Evolutionary conservation across 2,888 invertebrate genomes (phyloP), one percentile per base, ranked within the genome.

Genomic region (Cepaea hortensis): DNA sequence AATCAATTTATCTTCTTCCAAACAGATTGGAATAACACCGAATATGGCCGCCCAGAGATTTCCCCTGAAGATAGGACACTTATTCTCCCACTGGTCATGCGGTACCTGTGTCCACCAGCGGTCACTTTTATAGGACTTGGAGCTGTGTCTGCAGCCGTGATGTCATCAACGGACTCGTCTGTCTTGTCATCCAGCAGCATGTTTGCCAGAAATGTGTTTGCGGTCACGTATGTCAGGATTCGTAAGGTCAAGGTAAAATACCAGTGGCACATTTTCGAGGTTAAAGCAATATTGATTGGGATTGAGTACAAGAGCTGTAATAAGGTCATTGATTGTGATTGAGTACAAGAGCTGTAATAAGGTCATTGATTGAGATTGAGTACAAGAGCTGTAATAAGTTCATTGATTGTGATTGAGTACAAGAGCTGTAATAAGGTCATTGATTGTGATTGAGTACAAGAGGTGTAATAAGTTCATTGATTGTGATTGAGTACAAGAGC

Each of bases 81-180:
- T 97, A 98, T 99, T 91, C 96, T 99, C 90, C 99, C 99, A 75
- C 96, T 99, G 96, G 99, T 99, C 79, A 96, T 99, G 92, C 98
- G 99, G 95, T 97, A 99, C 94, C 95, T 99, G 85, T 99, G 99
- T 13, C 99, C 99, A 0, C 96, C 97, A 94, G 97, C 97, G 95
- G 98, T 99, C 46, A 97, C 98, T 3, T 99, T 99, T 95, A 97
- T 99, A 94, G 99, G 99, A 11, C 96, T 99, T 89, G 99, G 99
- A 0, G 99, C 99, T 13, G 98, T 99, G 7, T 98, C 99, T 0
- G 99, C 99, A 2, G 99, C 99, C 48, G 99, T 99, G 90, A 99
- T 99, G 99, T 99, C 99, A 68, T 99, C 99, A 0, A 99, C 99
- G 0, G 99, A 99, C 95, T 99, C 99, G 82, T 98, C 99, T 91